Evolutionary conservation across 2,888 invertebrate species (phyloP), one percentile per base, ranked within the genome.

Genomic region (Scelioninae gen. 2): DNA sequence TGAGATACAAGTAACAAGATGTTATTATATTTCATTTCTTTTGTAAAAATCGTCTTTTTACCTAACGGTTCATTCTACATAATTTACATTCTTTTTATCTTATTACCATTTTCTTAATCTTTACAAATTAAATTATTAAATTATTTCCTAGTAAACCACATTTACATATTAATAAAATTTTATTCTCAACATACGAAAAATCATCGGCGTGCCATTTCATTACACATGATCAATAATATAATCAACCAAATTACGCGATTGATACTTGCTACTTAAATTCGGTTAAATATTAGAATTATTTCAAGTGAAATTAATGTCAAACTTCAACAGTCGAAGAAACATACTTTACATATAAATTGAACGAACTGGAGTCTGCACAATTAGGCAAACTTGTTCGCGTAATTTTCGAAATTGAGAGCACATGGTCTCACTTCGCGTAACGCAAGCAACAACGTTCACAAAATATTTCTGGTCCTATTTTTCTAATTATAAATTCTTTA

Each of bases 301-400:
- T 61, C 33, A 50, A 19, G 39, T 31, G 61, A 61, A 61, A 61
- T 61, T 48, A 60, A 60, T 46, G 60, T 60, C 60, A 48, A 61
- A 61, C 60, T 50, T n/a, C 31, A 3, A 3, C 33, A 50, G 39
- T 50, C 19, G 18, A 41, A 50, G 61, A 61, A 61, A 61, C 31
- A 50, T 41, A 61, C 33, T 52, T 63, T 53, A 43, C 52, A 63
- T 63, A 45, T 53, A 52, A 63, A 52, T 63, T 63, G 37, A 11
- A n/a, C 15, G 35, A 58, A 58, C 46, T 58, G 11, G 35, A 35
- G 33, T 45, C 22, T 58, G 58, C 45, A 15, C 46, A 45, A 46
- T 46, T 58, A 46, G 25, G 35, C 35, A 58, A 58, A 58, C 35
- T 58, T 57, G 19, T 58, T 58, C 10, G 22, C 46, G 11, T 60